These are phyloP conservation scores for Notodromas monacha DNA, from an alignment of 2,888 invertebrate species.

Conservation along the genomic window DNA sequence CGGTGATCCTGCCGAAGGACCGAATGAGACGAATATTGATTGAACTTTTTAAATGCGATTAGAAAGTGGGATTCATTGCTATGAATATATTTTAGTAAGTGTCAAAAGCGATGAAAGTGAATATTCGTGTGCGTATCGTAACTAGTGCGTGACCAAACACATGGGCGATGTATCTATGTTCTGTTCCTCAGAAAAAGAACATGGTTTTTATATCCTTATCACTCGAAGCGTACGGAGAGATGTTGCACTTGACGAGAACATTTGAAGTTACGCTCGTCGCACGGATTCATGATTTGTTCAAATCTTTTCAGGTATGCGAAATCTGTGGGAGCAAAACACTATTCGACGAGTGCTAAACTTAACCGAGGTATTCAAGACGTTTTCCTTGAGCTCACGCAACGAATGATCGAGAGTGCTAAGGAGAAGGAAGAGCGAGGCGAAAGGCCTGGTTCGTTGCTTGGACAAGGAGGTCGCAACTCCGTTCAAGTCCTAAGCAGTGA, in stretches of 20 bases:
- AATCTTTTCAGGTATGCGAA: constrained; percentile 36
- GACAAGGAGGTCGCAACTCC: neutral
- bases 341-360: constrained; percentile 66
- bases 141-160: too few relatives aligned
- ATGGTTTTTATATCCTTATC: too few relatives aligned
- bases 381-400: constrained; percentile 44
- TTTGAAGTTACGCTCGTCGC: constrained; percentile 5
- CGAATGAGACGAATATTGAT: too few relatives aligned
- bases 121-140: too few relatives aligned
- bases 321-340: constrained; percentile 67
- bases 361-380: constrained; percentile 70
- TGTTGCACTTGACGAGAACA: neutral
- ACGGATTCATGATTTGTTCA: constrained; percentile 7
- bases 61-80: too few relatives aligned
- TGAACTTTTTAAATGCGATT: too few relatives aligned
- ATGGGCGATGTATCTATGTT: too few relatives aligned
- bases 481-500: neutral
- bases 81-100: too few relatives aligned
- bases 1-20: too few relatives aligned
- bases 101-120: too few relatives aligned
- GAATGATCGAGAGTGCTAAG: constrained; percentile 26
- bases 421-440: constrained; percentile 14
- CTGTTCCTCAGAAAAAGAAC: too few relatives aligned
- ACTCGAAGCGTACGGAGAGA: too few relatives aligned
- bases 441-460: neutral